Base-by-base conservation (phyloP, 2,113 vertebrate species). In the Sigmodon hispidus region DNA sequence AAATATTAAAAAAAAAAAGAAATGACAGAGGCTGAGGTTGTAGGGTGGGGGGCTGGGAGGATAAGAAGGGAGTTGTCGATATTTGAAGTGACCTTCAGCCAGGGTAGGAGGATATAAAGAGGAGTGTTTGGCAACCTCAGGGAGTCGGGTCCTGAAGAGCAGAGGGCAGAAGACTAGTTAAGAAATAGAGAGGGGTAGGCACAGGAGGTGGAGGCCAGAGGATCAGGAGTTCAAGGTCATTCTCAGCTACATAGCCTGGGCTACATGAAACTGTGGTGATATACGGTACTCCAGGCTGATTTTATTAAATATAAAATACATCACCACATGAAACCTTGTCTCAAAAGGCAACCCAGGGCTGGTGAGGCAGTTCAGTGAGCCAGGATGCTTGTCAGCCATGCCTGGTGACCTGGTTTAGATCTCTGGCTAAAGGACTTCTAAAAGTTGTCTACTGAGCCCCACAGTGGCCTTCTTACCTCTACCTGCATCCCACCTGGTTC, bases 41-140 rank as follows among this genome's bases (percentile, higher is more conserved):
- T 55, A 15, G 55, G 19, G 59, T 45, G 72, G 21, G 19, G 17
- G 17, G 73, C 13, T 26, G 13, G 13, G 7, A 15, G 48, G 31
- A 3, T 1, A 3, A 3, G 16, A 4, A 7, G 34, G 48, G 4
- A 0, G 16, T 40, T 15, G 43, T 4, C 31, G 52, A 22, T 69
- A n/a, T 36, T 22, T n/a, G 72, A 76, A 75, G 43, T 11, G 15
- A 24, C 61, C 24, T n/a, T 84, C 48, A 86, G 43, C 45, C 52
- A 34, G 69, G 43, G 61, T 43, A 65, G 83, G 83, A 34, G 34
- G 29, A 52, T 40, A 52, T 52, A n/a, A 45, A 73, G 29, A 45
- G 17, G 29, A 59, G 17, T 65, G 59, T 85, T 63, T 85, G 29
- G 43, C 15, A 26, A 26, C 40, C 80, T 63, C 45, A 15, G 7